Evolutionary conservation across 2,113 vertebrate genomes (phyloP).

Genomic region (Menidia beryllina): DNA sequence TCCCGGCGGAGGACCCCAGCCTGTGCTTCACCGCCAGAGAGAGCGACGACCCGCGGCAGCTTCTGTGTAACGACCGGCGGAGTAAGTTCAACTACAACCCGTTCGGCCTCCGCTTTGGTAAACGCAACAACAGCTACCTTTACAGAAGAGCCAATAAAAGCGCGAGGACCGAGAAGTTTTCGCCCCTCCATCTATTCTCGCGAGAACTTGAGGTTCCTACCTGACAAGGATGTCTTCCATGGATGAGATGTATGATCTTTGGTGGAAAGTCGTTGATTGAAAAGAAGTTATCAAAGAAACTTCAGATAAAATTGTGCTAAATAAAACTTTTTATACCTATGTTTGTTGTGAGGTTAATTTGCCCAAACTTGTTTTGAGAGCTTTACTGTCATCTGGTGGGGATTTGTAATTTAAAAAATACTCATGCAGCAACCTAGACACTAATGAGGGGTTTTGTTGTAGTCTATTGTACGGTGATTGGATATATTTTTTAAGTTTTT

Average conservation of each 20-base stretch:
- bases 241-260: background rate
- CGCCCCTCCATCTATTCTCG: constrained; percentile 59
- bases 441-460: too few relatives aligned
- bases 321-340: constrained; percentile 24
- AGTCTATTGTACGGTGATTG: too few relatives aligned
- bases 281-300: too few relatives aligned
- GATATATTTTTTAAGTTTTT: too few relatives aligned
- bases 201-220: constrained; percentile 53
- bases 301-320: constrained; percentile 12
- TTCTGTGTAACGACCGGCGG: constrained; percentile 78
- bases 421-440: too few relatives aligned
- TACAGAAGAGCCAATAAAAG: constrained; percentile 24
- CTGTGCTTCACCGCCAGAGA: constrained; percentile 79
- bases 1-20: constrained; percentile 55
- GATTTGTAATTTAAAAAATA: too few relatives aligned
- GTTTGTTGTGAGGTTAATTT: constrained; percentile 3
- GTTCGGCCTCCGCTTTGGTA: constrained; percentile 83
- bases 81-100: constrained; percentile 85
- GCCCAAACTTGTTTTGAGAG: too few relatives aligned
- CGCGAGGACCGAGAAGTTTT: constrained; percentile 35
- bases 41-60: constrained; percentile 67
- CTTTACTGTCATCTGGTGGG: too few relatives aligned
- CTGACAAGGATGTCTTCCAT: constrained; percentile 35
- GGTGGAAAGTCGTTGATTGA: background rate
- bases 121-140: constrained; percentile 57